These are phyloP conservation scores for Eulemur albifrons DNA, from an alignment of 2,797 vertebrate species.

Conservation along the genomic window DNA sequence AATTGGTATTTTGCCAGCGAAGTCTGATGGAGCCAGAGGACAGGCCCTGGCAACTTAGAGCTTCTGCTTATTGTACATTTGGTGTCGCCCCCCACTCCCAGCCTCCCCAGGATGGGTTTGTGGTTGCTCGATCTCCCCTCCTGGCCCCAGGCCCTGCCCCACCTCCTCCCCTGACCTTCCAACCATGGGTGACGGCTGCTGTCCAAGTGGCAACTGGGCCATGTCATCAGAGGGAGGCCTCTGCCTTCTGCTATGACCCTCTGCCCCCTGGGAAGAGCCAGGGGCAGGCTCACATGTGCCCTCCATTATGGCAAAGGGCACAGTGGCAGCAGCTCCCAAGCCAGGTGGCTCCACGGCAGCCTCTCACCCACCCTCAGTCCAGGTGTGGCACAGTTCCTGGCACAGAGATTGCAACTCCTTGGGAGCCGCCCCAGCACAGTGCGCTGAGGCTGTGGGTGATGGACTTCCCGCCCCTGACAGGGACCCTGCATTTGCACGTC, in stretches of 20 bases:
- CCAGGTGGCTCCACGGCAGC: background rate
- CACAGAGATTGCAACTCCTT: background rate
- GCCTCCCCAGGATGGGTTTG: background rate
- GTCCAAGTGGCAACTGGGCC: background rate
- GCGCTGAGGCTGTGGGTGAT: accelerated
- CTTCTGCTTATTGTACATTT: background rate
- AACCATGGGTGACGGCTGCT: background rate
- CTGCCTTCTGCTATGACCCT: background rate
- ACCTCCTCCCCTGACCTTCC: background rate
- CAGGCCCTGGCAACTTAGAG: background rate
- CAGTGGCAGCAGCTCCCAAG: background rate
- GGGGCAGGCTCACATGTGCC: accelerated
- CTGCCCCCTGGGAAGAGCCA: background rate
- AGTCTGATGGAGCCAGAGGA: background rate
- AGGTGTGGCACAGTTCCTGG: no score
- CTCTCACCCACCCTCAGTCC: background rate
- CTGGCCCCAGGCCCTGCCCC: background rate
- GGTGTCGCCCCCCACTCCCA: background rate
- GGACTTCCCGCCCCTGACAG: background rate
- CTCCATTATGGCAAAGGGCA: background rate
- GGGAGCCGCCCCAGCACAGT: accelerated
- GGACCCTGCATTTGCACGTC: background rate
- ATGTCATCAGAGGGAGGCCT: background rate
- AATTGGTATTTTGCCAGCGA: background rate
- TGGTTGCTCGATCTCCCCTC: background rate